Percentiles rank a stretch among this genome's conserved stretches.
Conservation (phyloP, 2,797 vertebrate species). For the Lacerta bilineata region DNA sequence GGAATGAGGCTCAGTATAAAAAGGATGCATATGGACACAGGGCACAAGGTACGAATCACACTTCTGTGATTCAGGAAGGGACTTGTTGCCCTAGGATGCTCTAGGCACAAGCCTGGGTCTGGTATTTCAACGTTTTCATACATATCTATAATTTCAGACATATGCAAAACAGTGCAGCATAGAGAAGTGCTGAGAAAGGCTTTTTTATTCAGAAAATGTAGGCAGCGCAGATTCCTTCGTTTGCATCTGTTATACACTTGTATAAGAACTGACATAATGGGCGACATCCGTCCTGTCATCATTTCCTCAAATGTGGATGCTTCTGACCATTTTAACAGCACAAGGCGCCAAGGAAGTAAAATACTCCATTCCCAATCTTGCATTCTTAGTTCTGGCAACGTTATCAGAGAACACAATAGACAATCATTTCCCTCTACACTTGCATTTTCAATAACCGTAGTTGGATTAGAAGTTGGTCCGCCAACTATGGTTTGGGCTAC, state of each 20-base stretch:
- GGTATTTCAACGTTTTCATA: not conserved
- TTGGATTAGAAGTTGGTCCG: not conserved
- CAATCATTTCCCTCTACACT: not conserved
- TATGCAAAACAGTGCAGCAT: not conserved
- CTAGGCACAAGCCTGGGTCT: not conserved
- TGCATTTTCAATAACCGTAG: not conserved
- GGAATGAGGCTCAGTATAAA: not conserved
- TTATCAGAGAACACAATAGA: not conserved
- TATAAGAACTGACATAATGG: constrained; percentile 5
- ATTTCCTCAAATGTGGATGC: not conserved
- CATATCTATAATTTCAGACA: not conserved
- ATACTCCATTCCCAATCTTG: not conserved
- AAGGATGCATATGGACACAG: not conserved
- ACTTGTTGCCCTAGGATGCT: not conserved
- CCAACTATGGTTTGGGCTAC: not conserved
- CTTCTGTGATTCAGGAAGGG: not conserved
- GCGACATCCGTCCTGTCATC: not conserved
- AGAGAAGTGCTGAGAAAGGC: not conserved
- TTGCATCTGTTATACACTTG: not conserved
- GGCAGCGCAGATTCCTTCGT: not conserved
- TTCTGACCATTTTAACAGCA: constrained; percentile 20
- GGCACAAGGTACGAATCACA: not conserved
- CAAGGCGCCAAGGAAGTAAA: not conserved
- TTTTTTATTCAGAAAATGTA: not conserved
- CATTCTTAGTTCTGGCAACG: not conserved